A percentile compares a stretch with the other conserved stretches of the same genome.
Evolutionary conservation across 64 coral and sea anemone genomes (phyloP).

Genomic region (Pachyseris speciosa): DNA sequence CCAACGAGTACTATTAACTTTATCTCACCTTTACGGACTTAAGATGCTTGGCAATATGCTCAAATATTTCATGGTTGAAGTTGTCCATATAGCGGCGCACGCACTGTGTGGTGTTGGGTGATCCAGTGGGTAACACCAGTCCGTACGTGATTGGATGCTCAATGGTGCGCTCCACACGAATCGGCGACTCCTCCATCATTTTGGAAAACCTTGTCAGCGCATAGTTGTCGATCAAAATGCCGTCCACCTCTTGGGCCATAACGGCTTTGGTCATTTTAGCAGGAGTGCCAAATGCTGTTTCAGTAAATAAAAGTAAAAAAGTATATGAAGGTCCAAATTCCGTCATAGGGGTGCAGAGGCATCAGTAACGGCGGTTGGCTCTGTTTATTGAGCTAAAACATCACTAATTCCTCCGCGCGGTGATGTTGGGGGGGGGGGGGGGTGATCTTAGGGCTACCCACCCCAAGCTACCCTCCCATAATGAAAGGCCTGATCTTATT

Average conservation of each 20-base stretch:
- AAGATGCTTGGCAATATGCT: constrained; percentile 73
- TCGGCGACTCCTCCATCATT: constrained; percentile 9
- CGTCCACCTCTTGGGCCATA: constrained; percentile 51
- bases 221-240: constrained; percentile 88
- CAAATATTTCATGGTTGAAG: constrained; percentile 90
- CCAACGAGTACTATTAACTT: too few species aligned
- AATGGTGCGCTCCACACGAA: constrained; percentile 73
- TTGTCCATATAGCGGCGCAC: constrained; percentile 80
- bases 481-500: too few species aligned
- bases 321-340: background rate
- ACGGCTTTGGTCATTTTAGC: constrained; percentile 65
- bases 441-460: too few species aligned
- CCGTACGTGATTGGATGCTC: constrained; percentile 90
- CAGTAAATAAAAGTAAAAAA: background rate
- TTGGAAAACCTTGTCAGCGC: constrained; percentile 89
- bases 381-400: too few species aligned
- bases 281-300: constrained; percentile 62
- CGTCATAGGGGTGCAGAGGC: too few species aligned
- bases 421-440: too few species aligned
- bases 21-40: constrained; percentile 38
- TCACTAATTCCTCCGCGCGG: too few species aligned
- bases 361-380: too few species aligned
- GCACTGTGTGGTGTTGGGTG: constrained; percentile 47
- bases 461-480: too few species aligned
- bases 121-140: constrained; percentile 71